Evolutionary conservation across 2,797 vertebrate species (phyloP).

Genomic region (Antennarius maculatus): DNA sequence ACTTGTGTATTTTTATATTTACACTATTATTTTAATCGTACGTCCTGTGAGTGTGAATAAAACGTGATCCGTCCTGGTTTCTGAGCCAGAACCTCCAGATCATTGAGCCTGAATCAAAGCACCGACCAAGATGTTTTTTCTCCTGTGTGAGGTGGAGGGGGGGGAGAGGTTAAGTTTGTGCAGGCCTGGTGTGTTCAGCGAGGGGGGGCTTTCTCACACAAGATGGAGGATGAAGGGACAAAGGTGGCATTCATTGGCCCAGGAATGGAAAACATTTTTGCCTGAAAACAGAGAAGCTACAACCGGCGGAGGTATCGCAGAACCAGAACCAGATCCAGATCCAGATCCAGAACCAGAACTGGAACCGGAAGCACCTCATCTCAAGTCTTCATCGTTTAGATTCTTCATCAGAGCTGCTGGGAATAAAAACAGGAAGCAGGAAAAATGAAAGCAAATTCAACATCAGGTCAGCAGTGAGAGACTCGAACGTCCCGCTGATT

Average conservation of each 20-base stretch:
- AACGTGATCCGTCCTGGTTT: constrained; percentile 20
- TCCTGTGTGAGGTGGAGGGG: constrained; percentile 77
- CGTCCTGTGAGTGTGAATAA: constrained; percentile 1
- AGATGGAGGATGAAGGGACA: constrained; percentile 84
- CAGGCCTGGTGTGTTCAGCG: constrained; percentile 71
- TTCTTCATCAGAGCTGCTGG: background rate
- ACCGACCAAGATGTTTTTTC: constrained; percentile 74
- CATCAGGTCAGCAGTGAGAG: background rate
- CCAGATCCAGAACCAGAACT: too few species aligned
- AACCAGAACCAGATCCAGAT: constrained; percentile 7
- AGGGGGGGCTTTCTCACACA: constrained; percentile 82
- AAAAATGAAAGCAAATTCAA: background rate
- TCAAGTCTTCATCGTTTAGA: constrained; percentile 4
- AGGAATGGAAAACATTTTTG: constrained; percentile 88
- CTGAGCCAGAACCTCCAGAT: constrained; percentile 55
- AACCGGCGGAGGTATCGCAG: constrained; percentile 65
- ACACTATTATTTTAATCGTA: background rate
- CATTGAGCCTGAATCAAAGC: constrained; percentile 75
- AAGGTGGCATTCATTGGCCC: constrained; percentile 87
- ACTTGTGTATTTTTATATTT: background rate
- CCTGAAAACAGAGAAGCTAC: constrained; percentile 82
- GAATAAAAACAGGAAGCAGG: background rate
- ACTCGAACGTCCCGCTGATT: background rate
- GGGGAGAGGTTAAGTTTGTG: constrained; percentile 82
- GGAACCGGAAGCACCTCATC: too few species aligned